Percentiles rank a stretch among this genome's conserved stretches.
Evolutionary conservation across 2,888 invertebrate genomes (phyloP).

Genomic region (Acheta domesticus): DNA sequence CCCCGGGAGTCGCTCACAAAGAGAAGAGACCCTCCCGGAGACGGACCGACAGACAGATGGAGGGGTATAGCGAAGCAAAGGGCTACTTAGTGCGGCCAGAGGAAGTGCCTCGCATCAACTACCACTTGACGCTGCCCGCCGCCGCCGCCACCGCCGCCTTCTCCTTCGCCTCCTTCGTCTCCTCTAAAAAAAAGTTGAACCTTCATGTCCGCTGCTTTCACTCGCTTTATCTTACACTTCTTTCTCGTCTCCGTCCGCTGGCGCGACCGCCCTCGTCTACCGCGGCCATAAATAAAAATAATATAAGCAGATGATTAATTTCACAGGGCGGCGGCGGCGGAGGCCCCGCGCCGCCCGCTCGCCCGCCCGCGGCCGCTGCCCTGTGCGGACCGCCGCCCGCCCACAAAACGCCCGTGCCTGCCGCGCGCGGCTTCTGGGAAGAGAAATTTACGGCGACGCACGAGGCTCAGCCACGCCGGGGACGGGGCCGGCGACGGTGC

Average conservation of each 20-base stretch:
- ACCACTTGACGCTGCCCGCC: constrained; percentile 4
- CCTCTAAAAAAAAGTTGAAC: not conserved
- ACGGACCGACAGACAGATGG: not conserved
- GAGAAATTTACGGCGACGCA: constrained; percentile 6
- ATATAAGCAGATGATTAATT: constrained; percentile 10
- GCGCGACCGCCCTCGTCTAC: not conserved
- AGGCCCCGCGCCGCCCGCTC: not conserved
- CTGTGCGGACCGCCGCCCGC: constrained; percentile 6
- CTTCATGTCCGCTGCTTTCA: constrained; percentile 11
- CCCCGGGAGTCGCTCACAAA: no score
- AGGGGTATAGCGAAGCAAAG: not conserved
- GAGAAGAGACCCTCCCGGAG: no score
- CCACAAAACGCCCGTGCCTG: constrained; percentile 5
- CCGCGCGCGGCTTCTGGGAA: constrained; percentile 18
- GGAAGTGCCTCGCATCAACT: constrained; percentile 18
- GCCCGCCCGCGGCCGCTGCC: not conserved
- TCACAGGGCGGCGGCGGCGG: not conserved
- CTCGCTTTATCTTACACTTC: constrained; percentile 18
- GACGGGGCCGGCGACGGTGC: not conserved
- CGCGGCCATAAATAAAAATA: constrained; percentile 7
- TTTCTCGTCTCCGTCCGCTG: not conserved
- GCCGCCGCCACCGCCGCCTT: not conserved
- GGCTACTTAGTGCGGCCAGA: not conserved
- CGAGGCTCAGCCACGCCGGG: not conserved
- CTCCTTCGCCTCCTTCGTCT: not conserved